Evolutionary conservation across 2,888 invertebrate genomes (phyloP).

Genomic region (Xylota sylvarum): DNA sequence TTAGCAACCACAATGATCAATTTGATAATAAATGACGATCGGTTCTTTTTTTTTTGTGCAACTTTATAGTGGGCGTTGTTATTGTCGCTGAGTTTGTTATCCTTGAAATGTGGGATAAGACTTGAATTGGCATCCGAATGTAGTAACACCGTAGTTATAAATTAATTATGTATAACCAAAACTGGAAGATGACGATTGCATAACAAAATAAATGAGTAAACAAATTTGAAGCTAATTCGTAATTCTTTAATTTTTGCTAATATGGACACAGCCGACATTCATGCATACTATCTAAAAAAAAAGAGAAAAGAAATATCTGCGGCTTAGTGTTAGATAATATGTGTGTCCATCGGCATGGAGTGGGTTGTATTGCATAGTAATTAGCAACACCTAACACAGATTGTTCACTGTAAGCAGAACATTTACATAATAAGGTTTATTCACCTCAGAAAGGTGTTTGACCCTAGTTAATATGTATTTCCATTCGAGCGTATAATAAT

Average conservation of each 20-base stretch:
- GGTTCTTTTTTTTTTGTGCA: background rate
- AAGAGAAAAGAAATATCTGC: background rate
- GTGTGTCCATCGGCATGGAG: background rate
- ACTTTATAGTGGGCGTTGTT: slow-evolving; percentile 4
- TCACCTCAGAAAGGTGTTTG: no score
- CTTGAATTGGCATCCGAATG: background rate
- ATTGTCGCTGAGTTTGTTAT: background rate
- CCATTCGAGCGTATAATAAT: no score
- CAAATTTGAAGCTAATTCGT: no score
- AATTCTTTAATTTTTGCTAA: background rate
- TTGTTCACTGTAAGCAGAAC: background rate
- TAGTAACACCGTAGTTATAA: background rate
- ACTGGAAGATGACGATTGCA: background rate
- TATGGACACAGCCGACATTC: background rate
- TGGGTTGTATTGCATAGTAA: background rate
- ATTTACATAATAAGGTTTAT: no score
- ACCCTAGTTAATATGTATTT: no score
- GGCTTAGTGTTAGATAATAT: background rate
- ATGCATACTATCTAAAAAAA: no score
- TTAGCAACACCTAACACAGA: background rate
- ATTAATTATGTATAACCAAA: background rate
- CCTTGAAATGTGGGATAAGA: slow-evolving; percentile 15
- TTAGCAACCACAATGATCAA: slow-evolving; percentile 9
- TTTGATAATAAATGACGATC: slow-evolving; percentile 7
- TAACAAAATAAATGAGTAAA: slow-evolving; percentile 12